Base-by-base conservation (phyloP, 2,113 vertebrate species). In the Lepus americanus region DNA sequence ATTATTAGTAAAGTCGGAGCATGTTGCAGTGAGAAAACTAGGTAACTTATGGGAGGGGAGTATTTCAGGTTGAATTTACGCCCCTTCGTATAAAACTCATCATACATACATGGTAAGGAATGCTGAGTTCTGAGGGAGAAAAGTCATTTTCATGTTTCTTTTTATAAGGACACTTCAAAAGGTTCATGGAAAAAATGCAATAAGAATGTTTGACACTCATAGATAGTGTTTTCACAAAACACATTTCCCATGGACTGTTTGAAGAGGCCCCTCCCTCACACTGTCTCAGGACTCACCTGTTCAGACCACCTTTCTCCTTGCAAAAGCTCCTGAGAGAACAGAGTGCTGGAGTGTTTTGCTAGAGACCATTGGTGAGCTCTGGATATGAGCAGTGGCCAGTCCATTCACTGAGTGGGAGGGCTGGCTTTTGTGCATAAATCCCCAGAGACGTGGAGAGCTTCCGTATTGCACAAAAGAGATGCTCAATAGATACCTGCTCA, bases 41-140 rank as follows among this genome's bases (percentile, higher is more conserved):
- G 98, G 98, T 98, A 98, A 98, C 67, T 39, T 31, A 36, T 93
- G 19, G 66, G 53, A 8, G 7, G n/a, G 49, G 64, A 3, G 2
- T 51, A 74, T 82, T 95, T 93, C n/a, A 66, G 61, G 69, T 27
- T 51, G 17, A 80, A 84, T 69, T 33, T 25, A 87, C 1, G 83
- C 10, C 27, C 20, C 9, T 74, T 59, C 49, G 39, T 70, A 64
- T 88, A 83, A 87, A 87, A 79, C 3, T 80, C 66, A 72, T 25
- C 76, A 39, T 89, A 13, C 36, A 51, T 44, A 49, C n/a, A 11
- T 33, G 74, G 29, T 27, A 92, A 80, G n/a, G 55, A 19, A 64
- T 33, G 12, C 33, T 84, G 78, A 44, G 31, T 83, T 95, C 74
- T 70, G 66, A 67, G 29, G 5, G 44, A 95, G 49, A 92, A 33